Base-by-base conservation (phyloP, 2,888 invertebrate species). In the Acheta domesticus region DNA sequence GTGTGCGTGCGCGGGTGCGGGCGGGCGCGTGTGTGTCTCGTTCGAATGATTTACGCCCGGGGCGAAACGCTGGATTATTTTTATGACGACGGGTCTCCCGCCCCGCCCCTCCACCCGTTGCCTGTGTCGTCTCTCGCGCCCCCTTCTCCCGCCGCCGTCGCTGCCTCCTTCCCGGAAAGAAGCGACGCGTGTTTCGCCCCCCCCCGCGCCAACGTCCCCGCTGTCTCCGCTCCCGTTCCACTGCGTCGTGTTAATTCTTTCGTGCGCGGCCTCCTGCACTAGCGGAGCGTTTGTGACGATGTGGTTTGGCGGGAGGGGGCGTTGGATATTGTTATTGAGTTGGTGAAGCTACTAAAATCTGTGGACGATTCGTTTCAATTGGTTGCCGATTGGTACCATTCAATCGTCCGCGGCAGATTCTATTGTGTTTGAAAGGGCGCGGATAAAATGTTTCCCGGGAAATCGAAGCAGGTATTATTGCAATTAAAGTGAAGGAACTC, bases 31-130 rank as follows among this genome's bases (percentile, higher is more conserved):
- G 62, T 19, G 62, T n/a, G 62, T 62, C 62, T n/a, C 62, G 62
- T 62, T 14, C 62, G 62, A 62, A 62, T 62, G 62, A 62, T 62
- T 62, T 62, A 62, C 62, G 62, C 62, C 62, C 62, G 12, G 62
- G 62, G 62, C 62, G 62, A 62, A 62, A n/a, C 62, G 62, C 62
- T 14, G n/a, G 62, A 62, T 62, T 62, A 62, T 62, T 62, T 62
- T 62, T 62, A 62, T 62, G 62, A n/a, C n/a, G 62, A 62, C 62
- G 62, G 62, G 16, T 62, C 62, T 14, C 14, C n/a, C 16, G 62
- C 14, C 14, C 62, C n/a, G n/a, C 62, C 1, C 62, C 62, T 12
- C 62, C n/a, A 5, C 14, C 62, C 62, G 16, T 1, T 1, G 16
- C 62, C 12, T n/a, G 62, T 11, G 8, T 36, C 36, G 36, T 36